phyloP scores from a whole-genome alignment of 2,888 invertebrate genomes.

The Amblyjoppa fuscipennis region DNA sequence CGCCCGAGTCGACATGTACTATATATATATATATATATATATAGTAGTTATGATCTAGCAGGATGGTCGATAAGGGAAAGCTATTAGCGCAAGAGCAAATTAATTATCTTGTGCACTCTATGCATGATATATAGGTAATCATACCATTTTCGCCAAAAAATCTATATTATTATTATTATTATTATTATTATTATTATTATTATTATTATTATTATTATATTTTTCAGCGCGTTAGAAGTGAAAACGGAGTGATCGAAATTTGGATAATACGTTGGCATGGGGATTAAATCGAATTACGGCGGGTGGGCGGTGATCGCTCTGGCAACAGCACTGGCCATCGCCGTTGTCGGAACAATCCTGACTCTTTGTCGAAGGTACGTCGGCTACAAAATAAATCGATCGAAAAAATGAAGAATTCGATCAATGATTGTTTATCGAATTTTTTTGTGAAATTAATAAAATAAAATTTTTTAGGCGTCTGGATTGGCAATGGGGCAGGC shows the following conservation, averaged over 20 bases:
- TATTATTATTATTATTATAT: neutral
- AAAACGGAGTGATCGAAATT: slow-evolving; percentile 21
- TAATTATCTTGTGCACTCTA: neutral
- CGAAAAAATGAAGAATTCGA: neutral
- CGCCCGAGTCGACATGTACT: neutral
- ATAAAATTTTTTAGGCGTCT: slow-evolving; percentile 39
- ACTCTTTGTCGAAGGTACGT: slow-evolving; percentile 80
- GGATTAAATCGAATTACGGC: slow-evolving; percentile 64
- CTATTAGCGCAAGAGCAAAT: neutral
- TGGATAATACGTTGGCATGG: slow-evolving; percentile 49
- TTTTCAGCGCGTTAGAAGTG: slow-evolving; percentile 26
- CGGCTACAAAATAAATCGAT: neutral
- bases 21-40: neutral
- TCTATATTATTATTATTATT: neutral
- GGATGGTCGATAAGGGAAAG: no score
- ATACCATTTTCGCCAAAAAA: neutral
- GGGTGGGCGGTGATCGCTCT: slow-evolving; percentile 81
- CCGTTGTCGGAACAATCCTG: slow-evolving; percentile 78
- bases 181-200: slow-evolving; percentile 9
- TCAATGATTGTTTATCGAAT: no score
- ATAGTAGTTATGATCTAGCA: no score
- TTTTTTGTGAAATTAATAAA: neutral
- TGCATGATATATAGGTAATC: neutral
- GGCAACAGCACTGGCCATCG: slow-evolving; percentile 77
- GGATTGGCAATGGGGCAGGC: slow-evolving; percentile 81